Percentiles rank a stretch among this genome's conserved stretches.
Conservation (phyloP, 2,888 invertebrate species). For the Andrena praecox region DNA sequence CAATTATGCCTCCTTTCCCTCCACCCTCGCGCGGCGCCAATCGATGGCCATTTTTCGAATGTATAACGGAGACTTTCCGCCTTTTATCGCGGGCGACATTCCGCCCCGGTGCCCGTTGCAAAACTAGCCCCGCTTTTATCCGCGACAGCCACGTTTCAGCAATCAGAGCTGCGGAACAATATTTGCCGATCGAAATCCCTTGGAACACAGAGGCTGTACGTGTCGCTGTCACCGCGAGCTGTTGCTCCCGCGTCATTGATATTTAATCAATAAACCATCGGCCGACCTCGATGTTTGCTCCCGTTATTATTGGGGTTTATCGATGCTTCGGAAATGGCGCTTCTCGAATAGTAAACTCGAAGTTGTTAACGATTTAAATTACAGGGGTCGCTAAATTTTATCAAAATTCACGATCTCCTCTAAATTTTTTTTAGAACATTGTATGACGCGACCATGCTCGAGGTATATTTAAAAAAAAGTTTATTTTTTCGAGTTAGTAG, state of each 20-base stretch:
- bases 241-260: background rate
- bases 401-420: too few species aligned
- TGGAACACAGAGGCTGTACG: background rate
- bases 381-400: too few species aligned
- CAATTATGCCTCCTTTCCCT: constrained; percentile 21
- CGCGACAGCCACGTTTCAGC: background rate
- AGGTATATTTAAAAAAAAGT: too few species aligned
- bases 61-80: background rate
- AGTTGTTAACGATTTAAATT: too few species aligned
- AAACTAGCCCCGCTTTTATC: background rate
- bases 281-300: background rate
- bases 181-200: background rate
- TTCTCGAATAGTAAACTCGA: background rate
- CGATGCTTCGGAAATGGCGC: background rate
- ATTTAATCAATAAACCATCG: constrained; percentile 3
- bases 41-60: constrained; percentile 5
- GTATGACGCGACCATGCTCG: too few species aligned
- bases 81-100: too few species aligned
- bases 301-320: background rate
- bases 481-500: too few species aligned
- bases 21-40: background rate
- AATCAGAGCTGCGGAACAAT: background rate
- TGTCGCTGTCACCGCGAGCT: background rate
- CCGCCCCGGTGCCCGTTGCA: too few species aligned
- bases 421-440: too few species aligned